A percentile compares a stretch with the other conserved stretches of the same genome.
These are phyloP conservation scores for Ciconia stormi DNA, from an alignment of 2,113 vertebrate genomes.

Conservation along the genomic window DNA sequence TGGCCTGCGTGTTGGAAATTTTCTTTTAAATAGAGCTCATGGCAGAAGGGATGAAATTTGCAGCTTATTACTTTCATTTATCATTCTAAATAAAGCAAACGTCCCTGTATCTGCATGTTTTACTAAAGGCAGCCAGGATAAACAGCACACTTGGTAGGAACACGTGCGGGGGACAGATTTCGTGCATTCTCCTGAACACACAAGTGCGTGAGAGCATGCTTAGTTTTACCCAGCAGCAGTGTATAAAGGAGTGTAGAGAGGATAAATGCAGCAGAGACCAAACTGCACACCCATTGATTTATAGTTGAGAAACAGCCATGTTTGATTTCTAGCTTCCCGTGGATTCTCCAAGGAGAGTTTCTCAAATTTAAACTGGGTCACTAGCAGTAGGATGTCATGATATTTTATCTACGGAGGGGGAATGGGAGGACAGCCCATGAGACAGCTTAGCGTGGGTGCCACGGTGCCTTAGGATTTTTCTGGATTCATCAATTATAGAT, in stretches of 20 bases:
- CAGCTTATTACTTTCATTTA: conserved; percentile 21
- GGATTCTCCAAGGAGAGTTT: neutral
- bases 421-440: neutral
- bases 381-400: neutral
- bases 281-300: neutral
- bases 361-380: neutral
- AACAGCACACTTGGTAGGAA: neutral
- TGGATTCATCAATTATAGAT: neutral
- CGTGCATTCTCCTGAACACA: neutral
- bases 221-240: neutral
- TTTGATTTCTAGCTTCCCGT: neutral
- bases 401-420: neutral
- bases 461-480: neutral
- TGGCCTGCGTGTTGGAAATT: neutral
- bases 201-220: neutral
- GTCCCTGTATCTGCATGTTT: conserved; percentile 9
- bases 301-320: neutral
- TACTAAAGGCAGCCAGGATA: neutral
- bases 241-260: neutral
- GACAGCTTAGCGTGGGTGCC: neutral
- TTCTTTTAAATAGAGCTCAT: conserved; percentile 21
- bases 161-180: neutral
- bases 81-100: conserved; percentile 38
- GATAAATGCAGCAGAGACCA: neutral
- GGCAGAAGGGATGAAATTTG: conserved; percentile 35